These are phyloP conservation scores for Gadopsis marmoratus DNA, from an alignment of 2,797 vertebrate genomes.

Conservation along the genomic window DNA sequence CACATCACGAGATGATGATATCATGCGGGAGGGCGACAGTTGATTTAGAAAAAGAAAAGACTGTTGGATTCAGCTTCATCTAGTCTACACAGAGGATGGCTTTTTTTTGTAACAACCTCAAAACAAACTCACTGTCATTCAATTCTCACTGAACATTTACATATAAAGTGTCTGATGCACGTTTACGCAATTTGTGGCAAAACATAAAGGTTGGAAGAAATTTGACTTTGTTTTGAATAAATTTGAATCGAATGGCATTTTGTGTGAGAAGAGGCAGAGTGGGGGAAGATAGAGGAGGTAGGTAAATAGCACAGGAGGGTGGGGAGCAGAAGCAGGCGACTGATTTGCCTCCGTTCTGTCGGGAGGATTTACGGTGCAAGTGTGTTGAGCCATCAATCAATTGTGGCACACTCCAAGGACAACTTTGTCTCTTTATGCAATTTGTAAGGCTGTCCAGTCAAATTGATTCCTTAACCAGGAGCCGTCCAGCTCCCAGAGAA, in stretches of 20 bases:
- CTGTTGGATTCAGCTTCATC: conserved; percentile 19
- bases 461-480: conserved; percentile 88
- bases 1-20: conserved; percentile 60
- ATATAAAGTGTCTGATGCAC: conserved; percentile 82
- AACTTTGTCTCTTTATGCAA: conserved; percentile 86
- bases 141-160: conserved; percentile 77
- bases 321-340: conserved; percentile 63
- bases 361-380: conserved; percentile 85
- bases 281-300: conserved; percentile 50
- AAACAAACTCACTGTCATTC: conserved; percentile 77
- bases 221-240: conserved; percentile 72
- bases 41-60: conserved; percentile 29
- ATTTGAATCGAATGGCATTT: conserved; percentile 65
- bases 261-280: conserved; percentile 41
- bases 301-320: conserved; percentile 64
- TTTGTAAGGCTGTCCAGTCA: conserved; percentile 88
- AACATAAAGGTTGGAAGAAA: conserved; percentile 68
- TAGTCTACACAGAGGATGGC: conserved; percentile 37
- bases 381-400: conserved; percentile 86
- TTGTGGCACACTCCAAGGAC: conserved; percentile 83
- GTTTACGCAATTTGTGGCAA: conserved; percentile 73
- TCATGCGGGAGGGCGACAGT: conserved; percentile 42
- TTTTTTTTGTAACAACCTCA: conserved; percentile 72
- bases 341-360: conserved; percentile 83
- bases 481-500: conserved; percentile 72